A percentile compares a stretch with the other conserved stretches of the same genome.
These are phyloP conservation scores for Champsocephalus esox DNA, from an alignment of 2,797 vertebrate genomes.

Conservation along the genomic window DNA sequence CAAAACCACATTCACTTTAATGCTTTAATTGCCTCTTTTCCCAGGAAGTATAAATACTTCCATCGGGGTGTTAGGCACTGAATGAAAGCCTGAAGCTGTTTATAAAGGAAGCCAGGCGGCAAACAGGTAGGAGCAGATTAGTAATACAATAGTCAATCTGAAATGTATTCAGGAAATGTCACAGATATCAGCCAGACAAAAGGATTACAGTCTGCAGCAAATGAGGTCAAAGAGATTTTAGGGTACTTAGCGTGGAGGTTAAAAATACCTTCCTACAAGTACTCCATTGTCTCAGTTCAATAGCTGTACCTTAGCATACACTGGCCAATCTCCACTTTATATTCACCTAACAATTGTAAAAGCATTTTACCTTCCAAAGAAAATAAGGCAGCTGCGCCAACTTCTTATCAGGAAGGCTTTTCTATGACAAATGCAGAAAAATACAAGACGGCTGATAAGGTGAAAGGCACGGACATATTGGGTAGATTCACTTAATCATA, in stretches of 20 bases:
- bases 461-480: slow-evolving; percentile 7
- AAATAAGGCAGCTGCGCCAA: slow-evolving; percentile 51
- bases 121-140: slow-evolving; percentile 53
- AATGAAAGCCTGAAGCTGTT: slow-evolving; percentile 28
- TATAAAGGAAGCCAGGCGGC: slow-evolving; percentile 39
- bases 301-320: slow-evolving; percentile 39
- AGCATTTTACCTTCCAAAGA: slow-evolving; percentile 53
- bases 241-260: slow-evolving; percentile 50
- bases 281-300: slow-evolving; percentile 68
- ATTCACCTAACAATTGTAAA: slow-evolving; percentile 37
- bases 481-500: neutral
- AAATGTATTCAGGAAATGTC: slow-evolving; percentile 59
- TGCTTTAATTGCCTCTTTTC: slow-evolving; percentile 26
- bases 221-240: slow-evolving; percentile 45
- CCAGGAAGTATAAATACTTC: slow-evolving; percentile 39
- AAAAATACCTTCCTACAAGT: slow-evolving; percentile 64
- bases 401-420: slow-evolving; percentile 61
- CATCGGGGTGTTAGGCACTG: slow-evolving; percentile 37
- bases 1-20: slow-evolving; percentile 3
- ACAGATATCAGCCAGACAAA: slow-evolving; percentile 35
- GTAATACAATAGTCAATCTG: slow-evolving; percentile 49
- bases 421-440: slow-evolving; percentile 35
- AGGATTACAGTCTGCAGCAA: slow-evolving; percentile 35
- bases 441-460: slow-evolving; percentile 54
- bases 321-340: slow-evolving; percentile 26